Evolutionary conservation across 1,140 invertebrate species (phyloP), one percentile per base, ranked within the genome.

Genomic region (Pollicipes pollicipes): DNA sequence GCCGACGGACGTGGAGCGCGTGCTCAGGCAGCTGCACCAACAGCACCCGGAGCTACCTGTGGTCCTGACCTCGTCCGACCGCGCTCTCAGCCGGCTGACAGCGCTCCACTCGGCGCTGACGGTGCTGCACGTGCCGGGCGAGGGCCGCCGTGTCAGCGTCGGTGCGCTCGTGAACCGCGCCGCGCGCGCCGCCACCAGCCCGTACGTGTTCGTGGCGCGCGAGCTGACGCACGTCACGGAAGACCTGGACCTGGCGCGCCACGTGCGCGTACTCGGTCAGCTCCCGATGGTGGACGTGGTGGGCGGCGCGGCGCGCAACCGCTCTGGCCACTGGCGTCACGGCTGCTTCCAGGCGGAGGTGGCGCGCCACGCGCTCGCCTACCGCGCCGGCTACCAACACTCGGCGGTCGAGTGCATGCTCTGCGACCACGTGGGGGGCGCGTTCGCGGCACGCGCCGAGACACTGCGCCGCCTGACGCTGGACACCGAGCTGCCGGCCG

Each of bases 331-430:
- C 45, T 79, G 78, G 78, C 75, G 73, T 58, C 72, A 76, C 30
- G 78, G 76, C 3, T 80, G 79, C 69, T 75, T 75, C 70, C 78
- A 79, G 69, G 70, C 73, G 0, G 70, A 72, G 3, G 73, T 76
- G 66, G 74, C 73, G 64, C 76, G 78, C 35, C 79, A 75, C 67
- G 73, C 74, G 26, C 70, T 80, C 16, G 67, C 70, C n/a, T 75
- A 75, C 58, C 28, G 72, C 2, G 74, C 78, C 30, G 79, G 78
- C 0, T 80, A 80, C 71, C 74, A 74, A 35, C 71, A 72, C 68
- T 79, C 78, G 3, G 66, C 72, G 17, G 70, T 74, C n/a, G 78
- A 77, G 68, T 80, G 78, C 66, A 76, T 78, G 73, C 76, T 76
- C 71, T 79, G 78, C 74, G 78, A 78, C 72, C 75, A 76, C 35